Evolutionary conservation across 2,113 vertebrate genomes (phyloP).

Genomic region (Microcebus murinus): DNA sequence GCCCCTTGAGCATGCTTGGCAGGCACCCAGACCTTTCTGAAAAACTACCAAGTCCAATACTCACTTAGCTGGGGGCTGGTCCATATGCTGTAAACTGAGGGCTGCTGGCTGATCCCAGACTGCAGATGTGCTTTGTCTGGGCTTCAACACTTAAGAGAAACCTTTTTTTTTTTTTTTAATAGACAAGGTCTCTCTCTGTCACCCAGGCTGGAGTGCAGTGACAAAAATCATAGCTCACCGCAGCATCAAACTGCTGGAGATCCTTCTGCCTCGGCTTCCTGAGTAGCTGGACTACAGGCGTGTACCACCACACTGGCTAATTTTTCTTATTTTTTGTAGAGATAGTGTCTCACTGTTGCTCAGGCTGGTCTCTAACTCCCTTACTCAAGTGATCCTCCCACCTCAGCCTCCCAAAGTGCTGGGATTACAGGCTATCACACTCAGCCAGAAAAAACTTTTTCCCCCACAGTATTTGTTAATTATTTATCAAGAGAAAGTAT

Average conservation of each 20-base stretch:
- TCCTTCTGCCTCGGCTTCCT: neutral
- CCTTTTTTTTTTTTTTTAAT: neutral
- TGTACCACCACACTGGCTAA: neutral
- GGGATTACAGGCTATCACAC: neutral
- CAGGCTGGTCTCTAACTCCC: neutral
- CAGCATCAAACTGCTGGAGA: neutral
- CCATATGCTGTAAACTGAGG: neutral
- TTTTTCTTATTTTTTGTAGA: neutral
- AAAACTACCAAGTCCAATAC: neutral
- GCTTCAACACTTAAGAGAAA: neutral
- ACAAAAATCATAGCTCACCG: too few relatives aligned
- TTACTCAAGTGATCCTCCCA: neutral
- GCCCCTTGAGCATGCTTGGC: neutral
- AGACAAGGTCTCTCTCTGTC: neutral
- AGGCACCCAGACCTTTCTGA: neutral
- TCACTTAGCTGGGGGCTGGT: neutral
- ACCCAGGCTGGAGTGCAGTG: neutral
- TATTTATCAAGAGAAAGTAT: too few relatives aligned
- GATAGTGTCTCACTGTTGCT: neutral
- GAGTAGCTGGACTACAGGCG: neutral
- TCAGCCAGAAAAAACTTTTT: neutral
- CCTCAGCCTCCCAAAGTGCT: neutral
- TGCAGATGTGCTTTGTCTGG: neutral
- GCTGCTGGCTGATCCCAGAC: neutral
- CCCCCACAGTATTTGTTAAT: too few relatives aligned